Evolutionary conservation across 2,113 vertebrate genomes (phyloP).

Genomic region (Eolophus roseicapilla): DNA sequence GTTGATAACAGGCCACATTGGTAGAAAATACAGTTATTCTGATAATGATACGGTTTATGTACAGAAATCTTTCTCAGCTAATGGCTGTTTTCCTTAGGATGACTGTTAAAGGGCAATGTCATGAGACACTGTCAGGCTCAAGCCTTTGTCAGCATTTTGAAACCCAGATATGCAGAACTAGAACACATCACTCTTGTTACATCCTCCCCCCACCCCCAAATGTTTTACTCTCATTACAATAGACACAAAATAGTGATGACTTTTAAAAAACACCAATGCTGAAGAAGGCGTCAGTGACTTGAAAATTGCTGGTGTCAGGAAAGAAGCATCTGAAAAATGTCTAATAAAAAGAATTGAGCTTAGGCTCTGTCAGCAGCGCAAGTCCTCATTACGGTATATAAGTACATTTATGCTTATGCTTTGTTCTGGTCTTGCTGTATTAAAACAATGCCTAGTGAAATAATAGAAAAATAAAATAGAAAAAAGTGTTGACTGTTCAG

Average conservation of each 20-base stretch:
- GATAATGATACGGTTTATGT: not conserved
- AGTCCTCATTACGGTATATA: not conserved
- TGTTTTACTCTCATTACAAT: not conserved
- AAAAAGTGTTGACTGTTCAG: not conserved
- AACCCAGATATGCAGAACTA: not conserved
- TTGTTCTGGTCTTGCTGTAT: not conserved
- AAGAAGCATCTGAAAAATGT: not conserved
- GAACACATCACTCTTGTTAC: not conserved
- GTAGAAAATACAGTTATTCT: not conserved
- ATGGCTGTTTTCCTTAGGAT: not conserved
- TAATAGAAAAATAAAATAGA: not conserved
- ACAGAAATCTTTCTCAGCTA: not conserved
- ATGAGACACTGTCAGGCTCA: not conserved
- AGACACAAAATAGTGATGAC: not conserved
- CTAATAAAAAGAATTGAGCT: not conserved
- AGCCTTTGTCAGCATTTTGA: not conserved
- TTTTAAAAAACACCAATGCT: not conserved
- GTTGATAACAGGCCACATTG: not conserved
- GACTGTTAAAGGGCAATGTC: not conserved
- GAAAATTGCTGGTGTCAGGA: not conserved
- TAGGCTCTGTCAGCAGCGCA: not conserved
- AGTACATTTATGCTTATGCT: not conserved
- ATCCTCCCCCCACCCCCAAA: rapidly evolving
- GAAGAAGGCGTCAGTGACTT: not conserved
- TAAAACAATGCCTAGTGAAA: not conserved